Percentiles rank a stretch among this genome's conserved stretches.
phyloP scores from a whole-genome alignment of 2,113 vertebrate species.

The Dromaius novaehollandiae region DNA sequence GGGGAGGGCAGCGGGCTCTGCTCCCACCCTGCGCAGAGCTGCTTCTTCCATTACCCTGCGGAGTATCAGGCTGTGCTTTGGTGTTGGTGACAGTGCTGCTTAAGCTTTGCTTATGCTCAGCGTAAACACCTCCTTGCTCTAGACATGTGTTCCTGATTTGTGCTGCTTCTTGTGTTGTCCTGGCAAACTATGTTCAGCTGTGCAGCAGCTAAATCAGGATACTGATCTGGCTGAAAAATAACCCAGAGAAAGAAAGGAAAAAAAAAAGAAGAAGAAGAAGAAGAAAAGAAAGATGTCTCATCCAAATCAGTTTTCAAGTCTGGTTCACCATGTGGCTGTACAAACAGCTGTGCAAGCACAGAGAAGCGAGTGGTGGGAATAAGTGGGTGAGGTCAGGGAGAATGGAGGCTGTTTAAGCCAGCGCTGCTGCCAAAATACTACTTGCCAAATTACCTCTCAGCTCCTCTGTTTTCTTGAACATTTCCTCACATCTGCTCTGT shows the following conservation, averaged over 20 bases:
- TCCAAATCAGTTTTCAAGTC: not conserved
- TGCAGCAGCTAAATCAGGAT: slow-evolving; percentile 13
- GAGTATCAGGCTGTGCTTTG: not conserved
- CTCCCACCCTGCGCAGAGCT: not conserved
- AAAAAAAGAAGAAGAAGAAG: not conserved
- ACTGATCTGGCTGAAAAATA: slow-evolving; percentile 30
- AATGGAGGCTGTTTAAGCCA: slow-evolving; percentile 29
- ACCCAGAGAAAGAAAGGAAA: not conserved
- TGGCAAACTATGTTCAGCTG: slow-evolving; percentile 57
- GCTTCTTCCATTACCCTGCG: not conserved
- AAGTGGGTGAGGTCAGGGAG: slow-evolving; percentile 52
- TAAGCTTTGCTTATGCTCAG: not conserved
- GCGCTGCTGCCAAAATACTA: slow-evolving; percentile 5
- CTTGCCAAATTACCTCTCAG: slow-evolving; percentile 50
- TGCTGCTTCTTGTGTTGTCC: slow-evolving; percentile 11
- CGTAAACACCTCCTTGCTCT: not conserved
- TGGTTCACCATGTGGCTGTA: not conserved
- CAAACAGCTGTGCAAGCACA: slow-evolving; percentile 53
- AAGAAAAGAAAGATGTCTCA: not conserved
- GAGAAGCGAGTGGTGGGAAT: slow-evolving; percentile 54
- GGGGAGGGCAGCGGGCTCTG: too few species aligned
- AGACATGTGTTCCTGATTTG: slow-evolving; percentile 16
- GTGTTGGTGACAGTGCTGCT: not conserved
- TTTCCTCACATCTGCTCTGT: slow-evolving; percentile 54
- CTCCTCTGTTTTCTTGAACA: slow-evolving; percentile 32